Conservation (phyloP, 2,797 vertebrate species). For the Labeo calbasu region DNA sequence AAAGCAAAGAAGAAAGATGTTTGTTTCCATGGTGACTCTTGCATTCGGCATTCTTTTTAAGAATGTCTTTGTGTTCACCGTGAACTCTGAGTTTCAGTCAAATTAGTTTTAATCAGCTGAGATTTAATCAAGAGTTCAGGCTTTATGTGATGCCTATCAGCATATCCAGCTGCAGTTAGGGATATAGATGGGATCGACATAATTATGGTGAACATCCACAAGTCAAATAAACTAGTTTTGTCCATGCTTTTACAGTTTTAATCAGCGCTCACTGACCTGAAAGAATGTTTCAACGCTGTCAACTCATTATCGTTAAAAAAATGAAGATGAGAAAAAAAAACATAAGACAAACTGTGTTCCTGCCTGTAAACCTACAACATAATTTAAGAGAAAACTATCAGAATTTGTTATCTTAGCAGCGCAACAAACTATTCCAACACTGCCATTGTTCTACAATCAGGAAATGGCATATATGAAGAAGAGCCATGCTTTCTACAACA, state of each 20-base stretch:
- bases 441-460: too few relatives aligned
- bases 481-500: too few relatives aligned
- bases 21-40: background rate
- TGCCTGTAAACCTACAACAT: too few relatives aligned
- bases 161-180: background rate
- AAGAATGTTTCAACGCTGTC: background rate
- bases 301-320: background rate
- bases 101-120: background rate
- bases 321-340: too few relatives aligned
- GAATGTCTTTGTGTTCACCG: background rate
- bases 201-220: background rate
- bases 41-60: background rate
- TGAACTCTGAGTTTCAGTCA: background rate
- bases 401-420: too few relatives aligned
- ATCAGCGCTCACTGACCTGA: background rate
- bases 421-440: too few relatives aligned
- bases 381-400: too few relatives aligned
- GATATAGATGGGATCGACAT: background rate
- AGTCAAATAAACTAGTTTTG: background rate
- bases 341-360: too few relatives aligned
- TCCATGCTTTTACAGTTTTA: background rate
- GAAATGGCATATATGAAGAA: too few relatives aligned
- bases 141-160: background rate
- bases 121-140: background rate
- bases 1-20: background rate